Conservation (phyloP, 2,888 invertebrate species). For the Alentia gelatinosa region DNA sequence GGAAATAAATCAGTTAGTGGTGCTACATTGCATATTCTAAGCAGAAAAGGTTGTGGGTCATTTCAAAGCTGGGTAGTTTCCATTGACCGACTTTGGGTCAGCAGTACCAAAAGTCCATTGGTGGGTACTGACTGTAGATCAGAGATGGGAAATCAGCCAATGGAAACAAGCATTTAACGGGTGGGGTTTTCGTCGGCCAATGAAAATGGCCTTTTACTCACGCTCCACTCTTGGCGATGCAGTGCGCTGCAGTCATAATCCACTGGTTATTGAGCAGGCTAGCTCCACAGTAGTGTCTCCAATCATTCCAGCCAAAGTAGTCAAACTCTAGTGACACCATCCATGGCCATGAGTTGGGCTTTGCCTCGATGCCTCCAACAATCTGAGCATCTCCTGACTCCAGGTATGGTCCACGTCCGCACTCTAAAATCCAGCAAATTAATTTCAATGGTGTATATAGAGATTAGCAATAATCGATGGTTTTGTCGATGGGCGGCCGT, state of each 20-base stretch:
- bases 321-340: slow-evolving; percentile 69
- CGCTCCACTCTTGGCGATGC: slow-evolving; percentile 67
- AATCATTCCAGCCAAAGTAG: slow-evolving; percentile 65
- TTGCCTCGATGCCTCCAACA: slow-evolving; percentile 74
- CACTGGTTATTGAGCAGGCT: slow-evolving; percentile 73
- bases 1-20: too few relatives aligned
- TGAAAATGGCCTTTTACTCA: too few relatives aligned
- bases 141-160: too few relatives aligned
- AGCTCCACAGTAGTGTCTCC: slow-evolving; percentile 74
- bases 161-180: too few relatives aligned
- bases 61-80: too few relatives aligned
- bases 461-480: not conserved
- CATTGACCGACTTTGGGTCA: too few relatives aligned
- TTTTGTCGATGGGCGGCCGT: not conserved
- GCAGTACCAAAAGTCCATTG: too few relatives aligned
- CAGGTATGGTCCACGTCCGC: not conserved
- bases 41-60: too few relatives aligned
- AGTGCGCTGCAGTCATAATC: slow-evolving; percentile 78
- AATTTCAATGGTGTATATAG: not conserved
- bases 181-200: too few relatives aligned
- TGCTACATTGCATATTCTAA: too few relatives aligned
- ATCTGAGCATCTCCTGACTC: slow-evolving; percentile 61
- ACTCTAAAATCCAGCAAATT: not conserved
- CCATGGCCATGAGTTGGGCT: slow-evolving; percentile 78
- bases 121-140: too few relatives aligned